A percentile compares a stretch with the other conserved stretches of the same genome.
phyloP scores from a whole-genome alignment of 2,888 invertebrate species.

The Neocrepidodera transversa region DNA sequence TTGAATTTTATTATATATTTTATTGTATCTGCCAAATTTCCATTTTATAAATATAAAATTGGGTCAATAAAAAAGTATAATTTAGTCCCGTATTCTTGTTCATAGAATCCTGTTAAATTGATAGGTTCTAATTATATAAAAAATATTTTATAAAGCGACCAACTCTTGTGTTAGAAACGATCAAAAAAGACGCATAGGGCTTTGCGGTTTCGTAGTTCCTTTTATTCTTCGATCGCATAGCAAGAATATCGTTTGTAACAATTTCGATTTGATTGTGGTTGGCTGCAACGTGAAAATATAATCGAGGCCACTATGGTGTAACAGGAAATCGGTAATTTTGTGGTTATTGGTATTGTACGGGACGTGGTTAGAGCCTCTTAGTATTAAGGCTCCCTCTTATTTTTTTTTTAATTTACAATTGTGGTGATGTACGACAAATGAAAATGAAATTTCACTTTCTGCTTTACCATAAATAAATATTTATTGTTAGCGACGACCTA shows the following conservation, averaged over 20 bases:
- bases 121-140: no score
- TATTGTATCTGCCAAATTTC: no score
- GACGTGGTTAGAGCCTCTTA: neutral
- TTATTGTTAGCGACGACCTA: no score
- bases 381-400: neutral
- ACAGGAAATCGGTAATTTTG: constrained; percentile 51
- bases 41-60: no score
- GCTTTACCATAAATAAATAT: no score
- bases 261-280: constrained; percentile 48
- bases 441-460: no score
- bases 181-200: neutral
- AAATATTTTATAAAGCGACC: no score
- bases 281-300: constrained; percentile 43
- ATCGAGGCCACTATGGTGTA: constrained; percentile 45
- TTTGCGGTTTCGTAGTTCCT: constrained; percentile 21
- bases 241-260: constrained; percentile 40
- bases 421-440: neutral
- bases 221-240: constrained; percentile 22
- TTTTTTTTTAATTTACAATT: neutral
- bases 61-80: no score
- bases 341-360: constrained; percentile 20
- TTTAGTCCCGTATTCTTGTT: no score
- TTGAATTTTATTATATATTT: no score
- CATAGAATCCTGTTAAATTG: no score
- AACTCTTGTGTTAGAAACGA: neutral